Conservation (phyloP, 2,888 invertebrate genomes). For the Tetropium fuscum region DNA sequence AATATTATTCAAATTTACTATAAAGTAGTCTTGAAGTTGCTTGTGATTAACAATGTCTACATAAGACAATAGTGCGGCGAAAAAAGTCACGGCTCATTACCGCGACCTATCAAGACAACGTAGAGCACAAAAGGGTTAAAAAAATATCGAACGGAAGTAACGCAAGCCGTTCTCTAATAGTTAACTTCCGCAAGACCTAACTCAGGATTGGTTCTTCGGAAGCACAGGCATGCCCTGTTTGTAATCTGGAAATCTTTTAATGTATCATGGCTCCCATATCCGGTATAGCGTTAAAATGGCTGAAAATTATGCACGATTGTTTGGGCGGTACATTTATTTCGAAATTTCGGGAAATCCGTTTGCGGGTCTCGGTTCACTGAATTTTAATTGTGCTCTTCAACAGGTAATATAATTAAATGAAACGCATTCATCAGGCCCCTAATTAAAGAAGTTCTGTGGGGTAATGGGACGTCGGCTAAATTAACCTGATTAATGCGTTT, state of each 20-base stretch:
- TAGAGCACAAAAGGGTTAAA: constrained; percentile 43
- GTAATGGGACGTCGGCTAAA: constrained; percentile 20
- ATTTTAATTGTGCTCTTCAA: constrained; percentile 30
- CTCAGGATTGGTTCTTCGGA: constrained; percentile 49
- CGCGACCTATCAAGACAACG: constrained; percentile 41
- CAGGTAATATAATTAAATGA: constrained; percentile 26
- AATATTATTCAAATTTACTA: neutral
- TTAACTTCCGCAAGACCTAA: constrained; percentile 47
- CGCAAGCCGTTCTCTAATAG: constrained; percentile 49
- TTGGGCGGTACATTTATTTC: constrained; percentile 29
- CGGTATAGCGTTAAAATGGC: constrained; percentile 53
- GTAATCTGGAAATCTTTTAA: constrained; percentile 52
- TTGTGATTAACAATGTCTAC: too few relatives aligned
- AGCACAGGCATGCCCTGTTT: constrained; percentile 45
- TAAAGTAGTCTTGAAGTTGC: too few relatives aligned
- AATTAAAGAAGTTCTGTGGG: constrained; percentile 38
- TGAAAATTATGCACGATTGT: constrained; percentile 34
- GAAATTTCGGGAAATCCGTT: constrained; percentile 18
- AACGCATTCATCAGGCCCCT: constrained; percentile 38
- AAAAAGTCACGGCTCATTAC: constrained; percentile 34
- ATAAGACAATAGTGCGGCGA: constrained; percentile 17
- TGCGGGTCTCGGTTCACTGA: neutral
- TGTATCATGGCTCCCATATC: constrained; percentile 55
- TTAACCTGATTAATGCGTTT: constrained; percentile 30
- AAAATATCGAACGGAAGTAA: constrained; percentile 46